These are phyloP conservation scores for Anomalospiza imberbis DNA, from an alignment of 2,797 vertebrate genomes.

Conservation along the genomic window DNA sequence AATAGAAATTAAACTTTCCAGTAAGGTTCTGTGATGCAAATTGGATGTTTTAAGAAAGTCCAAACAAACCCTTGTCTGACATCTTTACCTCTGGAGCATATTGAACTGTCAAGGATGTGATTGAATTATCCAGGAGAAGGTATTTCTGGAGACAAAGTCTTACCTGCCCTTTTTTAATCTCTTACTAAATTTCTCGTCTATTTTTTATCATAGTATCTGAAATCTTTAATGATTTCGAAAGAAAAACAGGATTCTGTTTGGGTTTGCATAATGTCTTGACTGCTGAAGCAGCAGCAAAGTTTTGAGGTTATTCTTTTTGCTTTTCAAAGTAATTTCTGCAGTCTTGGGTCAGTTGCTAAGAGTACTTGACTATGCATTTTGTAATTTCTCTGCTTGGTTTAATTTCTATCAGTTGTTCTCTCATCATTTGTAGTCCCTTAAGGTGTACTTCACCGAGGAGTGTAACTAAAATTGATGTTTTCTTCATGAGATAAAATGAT, in stretches of 20 bases:
- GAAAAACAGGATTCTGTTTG: neutral
- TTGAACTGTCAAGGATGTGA: neutral
- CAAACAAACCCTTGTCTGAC: neutral
- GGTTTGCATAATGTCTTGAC: neutral
- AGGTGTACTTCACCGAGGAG: neutral
- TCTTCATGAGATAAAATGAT: neutral
- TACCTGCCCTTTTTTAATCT: neutral
- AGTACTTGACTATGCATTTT: neutral
- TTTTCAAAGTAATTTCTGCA: neutral
- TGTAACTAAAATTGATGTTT: slow-evolving; percentile 21
- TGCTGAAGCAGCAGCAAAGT: neutral
- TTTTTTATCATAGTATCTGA: neutral
- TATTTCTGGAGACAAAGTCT: neutral
- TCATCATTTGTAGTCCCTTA: neutral
- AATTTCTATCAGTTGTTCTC: neutral
- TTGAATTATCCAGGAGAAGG: neutral
- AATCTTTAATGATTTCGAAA: neutral
- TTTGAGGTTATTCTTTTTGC: neutral
- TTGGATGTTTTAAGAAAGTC: neutral
- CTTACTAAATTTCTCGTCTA: neutral
- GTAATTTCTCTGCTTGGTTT: neutral
- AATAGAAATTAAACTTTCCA: neutral
- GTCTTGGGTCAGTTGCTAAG: slow-evolving; percentile 5
- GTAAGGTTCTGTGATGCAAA: neutral
- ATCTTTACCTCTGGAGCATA: neutral